These are phyloP conservation scores for Cephus pygmeus DNA, from an alignment of 2,888 invertebrate genomes.

Conservation along the genomic window DNA sequence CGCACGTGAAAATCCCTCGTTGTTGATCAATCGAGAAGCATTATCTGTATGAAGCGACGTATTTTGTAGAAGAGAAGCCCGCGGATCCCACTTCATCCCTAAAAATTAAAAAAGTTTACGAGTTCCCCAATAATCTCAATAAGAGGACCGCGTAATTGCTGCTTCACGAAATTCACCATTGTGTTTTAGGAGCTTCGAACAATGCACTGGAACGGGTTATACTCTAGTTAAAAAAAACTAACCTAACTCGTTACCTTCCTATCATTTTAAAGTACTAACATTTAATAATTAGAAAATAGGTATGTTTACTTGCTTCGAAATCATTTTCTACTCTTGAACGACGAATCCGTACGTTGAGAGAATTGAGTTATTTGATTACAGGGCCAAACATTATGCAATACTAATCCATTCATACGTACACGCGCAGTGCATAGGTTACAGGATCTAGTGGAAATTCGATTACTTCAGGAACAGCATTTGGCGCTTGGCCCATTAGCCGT, in stretches of 20 bases:
- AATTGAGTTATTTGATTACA: neutral
- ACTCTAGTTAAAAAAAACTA: neutral
- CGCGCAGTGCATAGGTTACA: constrained; percentile 3
- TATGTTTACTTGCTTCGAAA: neutral
- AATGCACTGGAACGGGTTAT: neutral
- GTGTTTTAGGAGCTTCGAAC: neutral
- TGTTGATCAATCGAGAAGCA: constrained; percentile 29
- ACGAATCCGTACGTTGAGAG: neutral
- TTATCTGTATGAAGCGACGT: constrained; percentile 31
- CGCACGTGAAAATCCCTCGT: neutral
- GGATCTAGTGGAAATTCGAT: constrained; percentile 48
- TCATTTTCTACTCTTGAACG: neutral
- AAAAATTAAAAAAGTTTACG: constrained; percentile 40
- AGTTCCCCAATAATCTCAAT: constrained; percentile 6
- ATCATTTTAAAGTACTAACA: neutral
- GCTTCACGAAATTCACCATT: neutral
- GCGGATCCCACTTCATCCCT: constrained; percentile 31
- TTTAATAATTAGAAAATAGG: neutral
- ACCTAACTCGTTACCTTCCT: neutral
- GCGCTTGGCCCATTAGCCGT: constrained; percentile 34
- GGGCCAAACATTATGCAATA: neutral
- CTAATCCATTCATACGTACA: neutral
- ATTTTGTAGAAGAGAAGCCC: constrained; percentile 12
- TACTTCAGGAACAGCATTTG: constrained; percentile 46
- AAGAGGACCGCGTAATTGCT: constrained; percentile 4